Base-by-base conservation (phyloP, 2,888 invertebrate genomes). In the Yponomeuta sedellus region DNA sequence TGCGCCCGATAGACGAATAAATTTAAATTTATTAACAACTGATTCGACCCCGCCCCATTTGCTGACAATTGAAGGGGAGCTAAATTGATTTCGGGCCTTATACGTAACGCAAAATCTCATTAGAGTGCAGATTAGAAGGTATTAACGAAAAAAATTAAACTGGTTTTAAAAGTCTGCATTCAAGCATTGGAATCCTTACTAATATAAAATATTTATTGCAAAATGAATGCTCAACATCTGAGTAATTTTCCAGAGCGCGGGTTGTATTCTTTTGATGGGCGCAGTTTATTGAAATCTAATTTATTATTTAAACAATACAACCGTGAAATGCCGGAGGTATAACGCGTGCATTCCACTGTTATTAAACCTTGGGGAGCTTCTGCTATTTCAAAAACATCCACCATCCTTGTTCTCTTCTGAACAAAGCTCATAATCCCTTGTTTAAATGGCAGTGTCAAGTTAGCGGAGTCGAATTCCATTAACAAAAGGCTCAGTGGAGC, bases 1-100 rank as follows among this genome's bases (percentile, higher is more conserved):
- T 40, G 66, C 79, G 80, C 76, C 82, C 80, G 87, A 89, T 89
- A 88, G 81, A 80, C 85, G 91, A 91, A 91, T 91, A 90, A 88
- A 91, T 91, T 90, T 90, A 88, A 89, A 91, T 91, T 80, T 84
- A 87, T 90, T 89, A 89, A 82, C 82, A 76, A 82, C 79, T 82
- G 87, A 86, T 84, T 83, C 73, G 78, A 70, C 75, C 72, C 78
- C 84, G 82, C 85, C 85, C 80, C 77, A 75, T 75, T 77, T 72
- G 74, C 77, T 79, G 77, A 77, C 82, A 80, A 81, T 79, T 79
- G 77, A 77, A 82, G 88, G 89, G 90, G 88, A 83, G 80, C 72
- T 72, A 85, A 88, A 89, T 91, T 87, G 88, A 83, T 82, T 89
- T 86, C 79, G 66, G 66, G 69, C 63, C 67, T 66, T 68, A 68